These are phyloP conservation scores for Arnoldichthys spilopterus DNA, from an alignment of 2,797 vertebrate genomes.

Conservation along the genomic window DNA sequence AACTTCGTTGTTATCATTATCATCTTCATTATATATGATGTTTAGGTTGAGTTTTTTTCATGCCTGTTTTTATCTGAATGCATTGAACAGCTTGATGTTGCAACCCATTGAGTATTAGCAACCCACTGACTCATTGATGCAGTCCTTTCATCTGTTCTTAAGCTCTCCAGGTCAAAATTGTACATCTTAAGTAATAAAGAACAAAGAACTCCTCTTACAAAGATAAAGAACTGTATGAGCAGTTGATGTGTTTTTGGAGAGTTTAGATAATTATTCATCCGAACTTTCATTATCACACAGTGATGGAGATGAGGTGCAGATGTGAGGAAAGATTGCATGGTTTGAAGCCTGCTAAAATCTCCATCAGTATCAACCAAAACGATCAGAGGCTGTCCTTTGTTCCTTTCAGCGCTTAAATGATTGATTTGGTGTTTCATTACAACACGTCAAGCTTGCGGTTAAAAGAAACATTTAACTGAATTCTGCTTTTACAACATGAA, in stretches of 20 bases:
- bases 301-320: neutral
- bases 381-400: neutral
- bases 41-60: neutral
- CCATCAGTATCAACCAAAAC: neutral
- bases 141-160: neutral
- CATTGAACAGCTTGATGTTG: no score
- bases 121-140: neutral
- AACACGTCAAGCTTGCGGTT: neutral
- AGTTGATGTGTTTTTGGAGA: constrained; percentile 2
- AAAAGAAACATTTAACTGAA: neutral
- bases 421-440: constrained; percentile 14
- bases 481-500: neutral
- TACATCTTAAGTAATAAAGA: constrained; percentile 12
- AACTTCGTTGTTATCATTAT: no score
- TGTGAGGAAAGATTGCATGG: neutral
- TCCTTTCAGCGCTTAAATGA: neutral
- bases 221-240: neutral
- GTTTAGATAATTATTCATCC: constrained; percentile 22
- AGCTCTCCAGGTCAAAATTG: neutral
- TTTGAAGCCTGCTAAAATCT: constrained; percentile 21
- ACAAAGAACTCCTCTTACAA: neutral
- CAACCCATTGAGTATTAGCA: neutral
- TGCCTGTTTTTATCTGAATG: neutral
- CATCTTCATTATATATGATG: neutral
- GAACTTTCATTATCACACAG: constrained; percentile 3